Percentiles rank a stretch among this genome's conserved stretches.
phyloP scores from a whole-genome alignment of 1,140 invertebrate genomes.

The Cepaea nemoralis region DNA sequence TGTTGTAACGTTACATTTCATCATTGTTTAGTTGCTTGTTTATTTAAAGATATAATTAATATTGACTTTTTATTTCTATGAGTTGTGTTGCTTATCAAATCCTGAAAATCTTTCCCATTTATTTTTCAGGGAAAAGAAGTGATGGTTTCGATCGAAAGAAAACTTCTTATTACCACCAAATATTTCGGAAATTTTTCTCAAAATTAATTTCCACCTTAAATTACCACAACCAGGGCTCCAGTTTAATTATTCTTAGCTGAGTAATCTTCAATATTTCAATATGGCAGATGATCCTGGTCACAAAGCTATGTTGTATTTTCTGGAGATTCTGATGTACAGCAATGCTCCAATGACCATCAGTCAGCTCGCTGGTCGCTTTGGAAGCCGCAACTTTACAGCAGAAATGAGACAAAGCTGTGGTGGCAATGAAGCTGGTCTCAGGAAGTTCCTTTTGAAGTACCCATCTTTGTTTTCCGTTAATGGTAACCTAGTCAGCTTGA shows the following conservation, averaged over 20 bases:
- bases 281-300: constrained; percentile 72
- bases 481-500: constrained; percentile 69
- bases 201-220: not conserved
- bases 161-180: constrained; percentile 14
- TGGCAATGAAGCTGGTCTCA: constrained; percentile 72
- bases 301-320: constrained; percentile 73
- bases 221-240: not conserved
- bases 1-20: too few species aligned
- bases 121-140: constrained; percentile 31
- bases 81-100: too few species aligned
- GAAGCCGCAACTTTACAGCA: constrained; percentile 70
- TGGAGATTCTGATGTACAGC: constrained; percentile 73
- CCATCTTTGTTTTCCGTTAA: constrained; percentile 72
- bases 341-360: constrained; percentile 68
- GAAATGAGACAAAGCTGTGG: constrained; percentile 72
- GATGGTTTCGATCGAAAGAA: constrained; percentile 36
- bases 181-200: not conserved
- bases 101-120: not conserved
- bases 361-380: constrained; percentile 72
- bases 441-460: constrained; percentile 72
- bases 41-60: too few species aligned
- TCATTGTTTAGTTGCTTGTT: too few species aligned
- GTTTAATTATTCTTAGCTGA: not conserved
- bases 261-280: constrained; percentile 34
- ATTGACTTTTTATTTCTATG: too few species aligned